Evolutionary conservation across 2,797 vertebrate genomes (phyloP).

Genomic region (Ctenopoma kingsleyae): DNA sequence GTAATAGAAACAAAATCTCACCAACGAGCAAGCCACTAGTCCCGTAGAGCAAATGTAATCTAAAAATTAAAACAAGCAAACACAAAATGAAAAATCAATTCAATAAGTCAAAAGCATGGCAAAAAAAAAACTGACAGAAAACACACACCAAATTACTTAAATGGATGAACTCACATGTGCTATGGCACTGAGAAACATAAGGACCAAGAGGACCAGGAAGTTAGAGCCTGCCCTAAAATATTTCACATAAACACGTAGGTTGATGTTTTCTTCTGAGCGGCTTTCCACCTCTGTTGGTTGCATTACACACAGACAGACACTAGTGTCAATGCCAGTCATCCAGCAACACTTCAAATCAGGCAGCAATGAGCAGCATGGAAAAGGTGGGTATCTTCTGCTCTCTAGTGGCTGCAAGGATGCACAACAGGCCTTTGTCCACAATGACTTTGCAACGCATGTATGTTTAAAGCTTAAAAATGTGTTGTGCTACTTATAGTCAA

Average conservation of each 20-base stretch:
- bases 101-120: background rate
- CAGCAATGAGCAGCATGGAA: constrained; percentile 20
- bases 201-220: constrained; percentile 82
- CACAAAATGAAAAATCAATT: background rate
- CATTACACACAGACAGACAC: constrained; percentile 75
- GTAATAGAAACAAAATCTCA: constrained; percentile 75
- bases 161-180: constrained; percentile 84
- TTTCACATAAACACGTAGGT: constrained; percentile 88
- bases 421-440: constrained; percentile 15
- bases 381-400: constrained; percentile 65
- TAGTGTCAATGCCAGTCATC: constrained; percentile 45
- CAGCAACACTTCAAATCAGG: constrained; percentile 33
- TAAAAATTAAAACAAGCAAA: constrained; percentile 65
- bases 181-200: constrained; percentile 85
- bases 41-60: constrained; percentile 90
- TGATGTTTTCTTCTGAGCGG: constrained; percentile 88
- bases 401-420: constrained; percentile 65
- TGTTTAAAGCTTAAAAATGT: background rate
- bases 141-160: constrained; percentile 1
- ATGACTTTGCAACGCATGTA: background rate
- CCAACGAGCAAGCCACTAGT: constrained; percentile 95
- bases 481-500: background rate
- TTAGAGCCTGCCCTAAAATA: constrained; percentile 90
- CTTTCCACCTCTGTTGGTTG: constrained; percentile 85
- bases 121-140: constrained; percentile 1